These are phyloP conservation scores for Sebastes minor DNA, from an alignment of 2,797 vertebrate genomes.

Conservation along the genomic window DNA sequence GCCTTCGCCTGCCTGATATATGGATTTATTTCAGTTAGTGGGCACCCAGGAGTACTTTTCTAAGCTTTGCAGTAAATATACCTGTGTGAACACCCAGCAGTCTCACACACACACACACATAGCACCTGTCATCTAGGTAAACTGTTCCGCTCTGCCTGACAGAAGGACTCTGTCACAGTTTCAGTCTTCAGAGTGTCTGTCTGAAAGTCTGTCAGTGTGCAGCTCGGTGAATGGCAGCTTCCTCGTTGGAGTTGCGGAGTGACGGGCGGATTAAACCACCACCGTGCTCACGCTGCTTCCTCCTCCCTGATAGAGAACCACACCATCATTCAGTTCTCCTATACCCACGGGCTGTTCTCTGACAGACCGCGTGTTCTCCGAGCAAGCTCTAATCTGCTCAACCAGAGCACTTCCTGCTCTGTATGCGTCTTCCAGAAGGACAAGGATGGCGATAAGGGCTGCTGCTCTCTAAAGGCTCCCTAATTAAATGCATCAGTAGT, in stretches of 20 bases:
- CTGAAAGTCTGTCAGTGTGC: constrained; percentile 43
- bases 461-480: constrained; percentile 36
- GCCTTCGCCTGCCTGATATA: constrained; percentile 26
- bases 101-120: constrained; percentile 2
- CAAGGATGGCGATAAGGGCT: constrained; percentile 30
- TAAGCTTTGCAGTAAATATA: constrained; percentile 42
- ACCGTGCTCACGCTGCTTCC: constrained; percentile 15
- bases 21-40: constrained; percentile 43
- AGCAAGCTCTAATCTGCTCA: constrained; percentile 33
- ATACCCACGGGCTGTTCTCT: background rate
- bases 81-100: constrained; percentile 18
- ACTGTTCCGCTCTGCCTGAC: constrained; percentile 42
- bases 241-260: constrained; percentile 24
- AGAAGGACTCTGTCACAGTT: constrained; percentile 52
- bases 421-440: constrained; percentile 14
- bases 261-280: constrained; percentile 54
- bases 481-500: constrained; percentile 55
- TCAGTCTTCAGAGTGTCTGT: constrained; percentile 38
- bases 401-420: constrained; percentile 24
- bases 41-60: constrained; percentile 22
- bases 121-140: constrained; percentile 56
- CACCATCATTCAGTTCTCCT: background rate
- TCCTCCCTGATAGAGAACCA: constrained; percentile 24
- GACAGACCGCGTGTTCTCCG: constrained; percentile 1
- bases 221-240: constrained; percentile 48